phyloP scores from a whole-genome alignment of 2,113 vertebrate species.

The Lutjanus erythropterus region DNA sequence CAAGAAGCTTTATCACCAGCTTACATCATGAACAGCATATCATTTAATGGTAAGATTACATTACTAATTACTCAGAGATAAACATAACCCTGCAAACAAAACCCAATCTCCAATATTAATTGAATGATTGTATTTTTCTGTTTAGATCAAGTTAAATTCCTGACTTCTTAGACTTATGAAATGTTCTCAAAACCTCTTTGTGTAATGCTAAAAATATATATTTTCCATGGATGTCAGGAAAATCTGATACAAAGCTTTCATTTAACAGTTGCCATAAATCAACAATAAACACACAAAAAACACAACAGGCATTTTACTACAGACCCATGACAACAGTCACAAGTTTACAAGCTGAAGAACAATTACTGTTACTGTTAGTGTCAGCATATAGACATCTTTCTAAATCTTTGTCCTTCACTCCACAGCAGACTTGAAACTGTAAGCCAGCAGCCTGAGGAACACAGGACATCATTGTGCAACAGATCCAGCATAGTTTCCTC shows the following conservation, averaged over 20 bases:
- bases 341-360: slow-evolving; percentile 33
- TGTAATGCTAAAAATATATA: not conserved
- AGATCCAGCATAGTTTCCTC: too few relatives aligned
- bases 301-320: slow-evolving; percentile 27
- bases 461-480: too few relatives aligned
- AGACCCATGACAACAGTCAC: slow-evolving; percentile 64
- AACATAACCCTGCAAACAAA: not conserved
- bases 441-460: slow-evolving; percentile 2
- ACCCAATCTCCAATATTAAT: not conserved
- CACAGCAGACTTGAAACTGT: slow-evolving; percentile 19
- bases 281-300: slow-evolving; percentile 24
- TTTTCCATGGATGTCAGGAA: not conserved
- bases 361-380: slow-evolving; percentile 21
- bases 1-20: not conserved
- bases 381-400: not conserved
- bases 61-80: slow-evolving; percentile 5
- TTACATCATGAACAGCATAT: slow-evolving; percentile 1
- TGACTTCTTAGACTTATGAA: not conserved
- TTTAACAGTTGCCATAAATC: slow-evolving; percentile 27
- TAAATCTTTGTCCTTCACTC: slow-evolving; percentile 42
- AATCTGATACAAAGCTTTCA: slow-evolving; percentile 45
- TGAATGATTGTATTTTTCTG: not conserved
- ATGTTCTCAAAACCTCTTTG: not conserved
- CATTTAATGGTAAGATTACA: slow-evolving; percentile 32
- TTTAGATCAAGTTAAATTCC: not conserved